Conservation (phyloP, 2,113 vertebrate genomes). For the Ovis canadensis region DNA sequence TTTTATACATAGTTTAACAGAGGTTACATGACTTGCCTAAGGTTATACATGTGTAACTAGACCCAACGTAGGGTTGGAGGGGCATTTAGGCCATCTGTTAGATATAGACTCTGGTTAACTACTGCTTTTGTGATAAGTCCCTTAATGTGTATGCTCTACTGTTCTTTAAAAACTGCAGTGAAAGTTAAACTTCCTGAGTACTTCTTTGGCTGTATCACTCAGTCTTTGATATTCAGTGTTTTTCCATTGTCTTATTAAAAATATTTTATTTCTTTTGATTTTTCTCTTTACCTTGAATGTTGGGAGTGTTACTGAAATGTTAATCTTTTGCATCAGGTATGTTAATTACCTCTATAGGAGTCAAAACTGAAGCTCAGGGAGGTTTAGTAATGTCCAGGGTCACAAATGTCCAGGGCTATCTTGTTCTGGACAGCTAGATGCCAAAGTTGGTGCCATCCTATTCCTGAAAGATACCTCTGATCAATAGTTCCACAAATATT, state of each 20-base stretch:
- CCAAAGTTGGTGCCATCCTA: neutral
- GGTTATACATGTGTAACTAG: neutral
- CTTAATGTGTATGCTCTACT: neutral
- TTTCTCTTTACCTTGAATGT: neutral
- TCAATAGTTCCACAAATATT: neutral
- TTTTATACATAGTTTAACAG: neutral
- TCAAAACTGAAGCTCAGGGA: neutral
- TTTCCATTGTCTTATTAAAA: neutral
- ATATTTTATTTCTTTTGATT: neutral
- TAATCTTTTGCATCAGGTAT: neutral
- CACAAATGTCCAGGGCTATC: neutral
- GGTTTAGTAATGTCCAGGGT: neutral
- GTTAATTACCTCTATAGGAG: slow-evolving; percentile 22
- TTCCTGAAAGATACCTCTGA: neutral
- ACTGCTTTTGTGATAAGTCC: neutral
- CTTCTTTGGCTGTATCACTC: neutral
- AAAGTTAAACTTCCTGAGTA: neutral
- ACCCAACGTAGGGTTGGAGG: neutral
- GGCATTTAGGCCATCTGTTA: neutral
- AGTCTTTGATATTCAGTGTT: neutral
- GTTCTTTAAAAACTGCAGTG: neutral
- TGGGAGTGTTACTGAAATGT: neutral
- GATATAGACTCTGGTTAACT: neutral
- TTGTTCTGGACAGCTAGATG: neutral
- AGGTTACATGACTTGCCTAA: neutral